These are phyloP conservation scores for Drosophila hydei DNA, from an alignment of 1,140 invertebrate species.

Conservation along the genomic window DNA sequence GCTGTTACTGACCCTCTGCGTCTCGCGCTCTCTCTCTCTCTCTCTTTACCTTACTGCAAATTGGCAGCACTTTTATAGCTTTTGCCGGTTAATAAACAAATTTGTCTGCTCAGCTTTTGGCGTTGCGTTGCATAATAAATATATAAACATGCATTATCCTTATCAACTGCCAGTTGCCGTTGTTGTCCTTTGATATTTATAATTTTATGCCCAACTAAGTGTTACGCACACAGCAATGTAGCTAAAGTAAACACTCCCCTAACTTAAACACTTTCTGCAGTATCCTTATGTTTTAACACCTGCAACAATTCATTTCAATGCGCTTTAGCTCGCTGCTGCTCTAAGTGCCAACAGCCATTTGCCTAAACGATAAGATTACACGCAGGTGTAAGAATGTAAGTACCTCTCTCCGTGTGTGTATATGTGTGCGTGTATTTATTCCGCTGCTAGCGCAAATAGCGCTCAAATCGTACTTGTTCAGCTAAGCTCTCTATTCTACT, in stretches of 20 bases:
- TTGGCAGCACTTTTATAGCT: constrained; percentile 47
- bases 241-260: no score
- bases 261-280: neutral
- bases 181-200: constrained; percentile 17
- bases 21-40: neutral
- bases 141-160: constrained; percentile 15
- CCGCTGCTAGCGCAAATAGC: constrained; percentile 4
- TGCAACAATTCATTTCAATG: constrained; percentile 31
- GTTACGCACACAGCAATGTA: constrained; percentile 8
- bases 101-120: constrained; percentile 68
- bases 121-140: constrained; percentile 4
- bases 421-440: neutral
- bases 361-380: constrained; percentile 57
- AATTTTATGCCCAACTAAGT: constrained; percentile 4
- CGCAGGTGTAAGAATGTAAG: neutral
- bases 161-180: neutral
- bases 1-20: constrained; percentile 7
- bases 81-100: constrained; percentile 70
- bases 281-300: neutral
- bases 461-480: neutral
- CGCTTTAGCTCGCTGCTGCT: constrained; percentile 31
- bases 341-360: constrained; percentile 67
- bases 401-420: neutral
- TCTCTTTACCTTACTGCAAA: neutral
- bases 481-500: neutral